Conservation (phyloP, 1,140 invertebrate species). For the Drosophila parabipectinata region DNA sequence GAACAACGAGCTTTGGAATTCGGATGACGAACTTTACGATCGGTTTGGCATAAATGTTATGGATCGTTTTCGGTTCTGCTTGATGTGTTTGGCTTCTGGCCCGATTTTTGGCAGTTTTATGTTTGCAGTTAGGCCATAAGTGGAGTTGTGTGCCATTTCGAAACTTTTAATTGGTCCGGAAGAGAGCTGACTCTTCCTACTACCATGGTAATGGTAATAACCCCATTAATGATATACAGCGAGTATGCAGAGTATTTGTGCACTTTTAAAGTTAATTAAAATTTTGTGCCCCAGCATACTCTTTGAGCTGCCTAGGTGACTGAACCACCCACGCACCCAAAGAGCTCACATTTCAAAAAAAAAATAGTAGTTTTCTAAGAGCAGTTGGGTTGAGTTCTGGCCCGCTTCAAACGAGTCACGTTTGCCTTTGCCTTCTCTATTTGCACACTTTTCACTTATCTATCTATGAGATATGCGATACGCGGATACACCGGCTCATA, state of each 20-base stretch:
- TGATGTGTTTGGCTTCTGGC: constrained; percentile 21
- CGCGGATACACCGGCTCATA: constrained; percentile 35
- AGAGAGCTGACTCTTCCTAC: neutral
- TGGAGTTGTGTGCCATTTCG: constrained; percentile 24
- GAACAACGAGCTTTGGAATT: constrained; percentile 16
- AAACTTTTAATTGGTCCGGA: constrained; percentile 39
- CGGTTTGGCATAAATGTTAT: constrained; percentile 48
- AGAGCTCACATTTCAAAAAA: constrained; percentile 18
- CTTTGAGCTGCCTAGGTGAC: constrained; percentile 7
- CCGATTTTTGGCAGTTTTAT: constrained; percentile 42
- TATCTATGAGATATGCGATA: constrained; percentile 33
- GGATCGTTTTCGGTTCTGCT: constrained; percentile 31
- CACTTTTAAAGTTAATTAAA: constrained; percentile 42
- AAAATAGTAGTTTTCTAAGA: constrained; percentile 32
- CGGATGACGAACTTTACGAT: constrained; percentile 54
- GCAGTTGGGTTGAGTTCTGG: constrained; percentile 16
- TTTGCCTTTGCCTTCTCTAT: constrained; percentile 62
- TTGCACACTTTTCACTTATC: constrained; percentile 77
- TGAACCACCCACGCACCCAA: constrained; percentile 11
- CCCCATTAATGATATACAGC: constrained; percentile 3
- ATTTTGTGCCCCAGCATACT: constrained; percentile 12
- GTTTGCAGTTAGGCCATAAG: constrained; percentile 55
- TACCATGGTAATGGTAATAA: neutral
- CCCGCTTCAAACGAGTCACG: constrained; percentile 51
- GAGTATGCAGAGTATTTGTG: constrained; percentile 1